A percentile compares a stretch with the other conserved stretches of the same genome.
These are phyloP conservation scores for Propithecus deckenii DNA, from an alignment of 2,797 vertebrate genomes.

Conservation along the genomic window DNA sequence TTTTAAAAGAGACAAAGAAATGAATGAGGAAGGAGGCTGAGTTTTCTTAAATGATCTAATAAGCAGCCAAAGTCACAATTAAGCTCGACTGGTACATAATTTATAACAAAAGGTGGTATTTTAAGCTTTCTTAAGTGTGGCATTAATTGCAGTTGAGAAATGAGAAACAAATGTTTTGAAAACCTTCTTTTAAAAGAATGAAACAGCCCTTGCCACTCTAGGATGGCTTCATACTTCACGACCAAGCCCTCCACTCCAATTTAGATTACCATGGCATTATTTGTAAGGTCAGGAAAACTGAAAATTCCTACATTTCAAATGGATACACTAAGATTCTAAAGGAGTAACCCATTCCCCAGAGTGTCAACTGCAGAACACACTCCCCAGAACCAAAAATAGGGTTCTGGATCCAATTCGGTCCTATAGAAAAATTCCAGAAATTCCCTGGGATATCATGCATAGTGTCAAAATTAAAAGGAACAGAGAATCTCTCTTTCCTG, in stretches of 20 bases:
- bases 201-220: not conserved
- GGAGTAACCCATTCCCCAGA: not conserved
- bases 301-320: not conserved
- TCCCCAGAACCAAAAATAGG: not conserved
- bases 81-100: slow-evolving; percentile 17
- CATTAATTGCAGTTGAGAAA: slow-evolving; percentile 40
- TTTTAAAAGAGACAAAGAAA: not conserved
- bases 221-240: not conserved
- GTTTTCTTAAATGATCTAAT: slow-evolving; percentile 36
- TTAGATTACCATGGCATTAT: not conserved
- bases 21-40: not conserved
- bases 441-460: not conserved
- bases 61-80: slow-evolving; percentile 47
- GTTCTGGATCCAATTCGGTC: not conserved
- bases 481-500: not conserved
- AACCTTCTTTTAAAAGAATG: slow-evolving; percentile 30
- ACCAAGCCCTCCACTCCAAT: not conserved
- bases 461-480: slow-evolving; percentile 24
- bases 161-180: slow-evolving; percentile 48
- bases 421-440: not conserved
- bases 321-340: not conserved
- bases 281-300: not conserved
- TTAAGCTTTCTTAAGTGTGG: slow-evolving; percentile 55
- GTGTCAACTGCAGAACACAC: not conserved
- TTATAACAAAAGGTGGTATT: slow-evolving; percentile 54